phyloP scores from a whole-genome alignment of 2,888 invertebrate species.

The Calliscelio sp. region DNA sequence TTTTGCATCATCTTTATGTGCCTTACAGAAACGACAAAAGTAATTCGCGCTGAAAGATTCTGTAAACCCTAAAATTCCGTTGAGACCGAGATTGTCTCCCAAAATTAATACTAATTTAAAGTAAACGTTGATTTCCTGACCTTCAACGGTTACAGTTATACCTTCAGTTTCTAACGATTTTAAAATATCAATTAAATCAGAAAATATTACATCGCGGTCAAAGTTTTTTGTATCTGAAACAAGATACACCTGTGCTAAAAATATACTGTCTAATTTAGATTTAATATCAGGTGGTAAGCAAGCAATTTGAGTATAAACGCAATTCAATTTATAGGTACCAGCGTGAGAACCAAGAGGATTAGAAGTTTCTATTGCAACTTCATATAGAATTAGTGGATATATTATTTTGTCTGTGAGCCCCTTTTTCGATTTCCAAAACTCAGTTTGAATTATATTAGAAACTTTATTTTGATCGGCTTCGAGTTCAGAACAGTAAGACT shows the following conservation, averaged over 20 bases:
- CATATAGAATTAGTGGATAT: slow-evolving; percentile 31
- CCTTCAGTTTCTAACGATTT: slow-evolving; percentile 47
- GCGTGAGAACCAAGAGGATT: slow-evolving; percentile 32
- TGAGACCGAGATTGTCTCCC: slow-evolving; percentile 56
- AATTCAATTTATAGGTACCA: slow-evolving; percentile 37
- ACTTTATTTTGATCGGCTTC: background rate
- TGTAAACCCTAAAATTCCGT: slow-evolving; percentile 52
- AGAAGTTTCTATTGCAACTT: slow-evolving; percentile 43
- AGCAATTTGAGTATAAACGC: slow-evolving; percentile 25
- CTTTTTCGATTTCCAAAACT: slow-evolving; percentile 41
- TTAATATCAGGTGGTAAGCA: slow-evolving; percentile 34
- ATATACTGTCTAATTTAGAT: slow-evolving; percentile 51
- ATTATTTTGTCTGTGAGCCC: background rate
- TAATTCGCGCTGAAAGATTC: slow-evolving; percentile 27
- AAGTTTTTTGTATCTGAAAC: slow-evolving; percentile 36
- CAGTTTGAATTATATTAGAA: slow-evolving; percentile 35
- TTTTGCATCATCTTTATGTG: background rate
- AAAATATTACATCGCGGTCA: slow-evolving; percentile 24
- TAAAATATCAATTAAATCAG: slow-evolving; percentile 35
- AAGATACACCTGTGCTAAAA: slow-evolving; percentile 48
- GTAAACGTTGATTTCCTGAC: slow-evolving; percentile 1
- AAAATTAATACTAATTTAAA: slow-evolving; percentile 47
- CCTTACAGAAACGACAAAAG: background rate
- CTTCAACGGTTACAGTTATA: slow-evolving; percentile 32
- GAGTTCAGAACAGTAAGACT: background rate